Evolutionary conservation across 2,797 vertebrate species (phyloP).

Genomic region (Urosaurus nigricauda): DNA sequence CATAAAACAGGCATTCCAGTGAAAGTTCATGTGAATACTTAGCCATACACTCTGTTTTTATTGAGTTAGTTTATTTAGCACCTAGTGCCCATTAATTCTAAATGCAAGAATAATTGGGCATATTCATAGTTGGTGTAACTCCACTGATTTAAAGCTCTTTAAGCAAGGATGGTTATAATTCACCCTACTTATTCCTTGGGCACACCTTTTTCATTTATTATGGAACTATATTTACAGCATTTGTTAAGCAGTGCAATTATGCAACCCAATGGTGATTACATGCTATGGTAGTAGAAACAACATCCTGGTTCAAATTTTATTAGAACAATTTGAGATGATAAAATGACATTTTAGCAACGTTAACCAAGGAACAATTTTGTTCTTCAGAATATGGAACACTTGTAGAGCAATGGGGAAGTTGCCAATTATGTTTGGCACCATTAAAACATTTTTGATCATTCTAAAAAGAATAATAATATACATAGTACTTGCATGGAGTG

Average conservation of each 20-base stretch:
- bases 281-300: constrained; percentile 53
- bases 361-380: background rate
- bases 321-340: constrained; percentile 9
- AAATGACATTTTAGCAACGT: constrained; percentile 36
- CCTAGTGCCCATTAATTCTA: constrained; percentile 26
- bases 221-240: constrained; percentile 34
- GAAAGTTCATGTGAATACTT: constrained; percentile 50
- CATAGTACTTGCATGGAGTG: constrained; percentile 53
- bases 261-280: constrained; percentile 20
- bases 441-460: constrained; percentile 57
- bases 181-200: background rate
- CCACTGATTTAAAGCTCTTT: constrained; percentile 13
- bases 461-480: constrained; percentile 48
- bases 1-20: constrained; percentile 40
- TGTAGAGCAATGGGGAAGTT: constrained; percentile 57
- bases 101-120: constrained; percentile 42
- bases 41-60: constrained; percentile 29
- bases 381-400: constrained; percentile 50
- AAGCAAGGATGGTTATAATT: constrained; percentile 26
- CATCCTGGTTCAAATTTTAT: constrained; percentile 30
- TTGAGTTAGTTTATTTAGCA: constrained; percentile 39
- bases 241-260: constrained; percentile 42
- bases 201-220: constrained; percentile 45
- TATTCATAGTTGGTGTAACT: constrained; percentile 4
- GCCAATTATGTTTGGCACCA: constrained; percentile 38